A percentile compares a stretch with the other conserved stretches of the same genome.
phyloP scores from a whole-genome alignment of 2,888 invertebrate species.

The Callyntrura sp. region DNA sequence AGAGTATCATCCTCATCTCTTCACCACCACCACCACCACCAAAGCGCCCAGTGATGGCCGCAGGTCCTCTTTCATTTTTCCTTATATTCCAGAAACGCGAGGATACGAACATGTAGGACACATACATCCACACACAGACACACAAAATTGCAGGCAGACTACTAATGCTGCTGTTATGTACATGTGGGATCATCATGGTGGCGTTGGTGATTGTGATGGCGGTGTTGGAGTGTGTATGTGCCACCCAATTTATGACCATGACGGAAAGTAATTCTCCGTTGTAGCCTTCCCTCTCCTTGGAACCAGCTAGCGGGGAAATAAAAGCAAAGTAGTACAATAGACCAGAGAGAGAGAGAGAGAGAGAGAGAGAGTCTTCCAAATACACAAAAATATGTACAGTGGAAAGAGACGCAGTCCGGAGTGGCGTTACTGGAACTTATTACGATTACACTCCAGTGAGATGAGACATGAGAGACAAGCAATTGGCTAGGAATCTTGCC shows the following conservation, averaged over 20 bases:
- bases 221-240: slow-evolving; percentile 64
- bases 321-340: not conserved
- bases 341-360: no score
- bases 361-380: no score
- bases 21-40: slow-evolving; percentile 5
- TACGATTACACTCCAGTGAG: slow-evolving; percentile 26
- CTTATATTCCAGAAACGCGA: slow-evolving; percentile 32
- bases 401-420: not conserved
- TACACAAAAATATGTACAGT: slow-evolving; percentile 1
- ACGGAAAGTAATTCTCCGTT: slow-evolving; percentile 72
- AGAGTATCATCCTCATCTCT: slow-evolving; percentile 49
- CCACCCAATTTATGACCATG: slow-evolving; percentile 79
- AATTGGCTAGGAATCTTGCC: slow-evolving; percentile 17
- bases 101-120: not conserved
- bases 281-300: slow-evolving; percentile 53
- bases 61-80: slow-evolving; percentile 63
- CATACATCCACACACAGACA: no score
- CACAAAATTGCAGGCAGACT: slow-evolving; percentile 72
- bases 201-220: slow-evolving; percentile 50
- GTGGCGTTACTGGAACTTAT: slow-evolving; percentile 22
- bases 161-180: slow-evolving; percentile 64
- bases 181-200: not conserved
- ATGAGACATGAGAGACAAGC: slow-evolving; percentile 33
- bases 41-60: slow-evolving; percentile 66
- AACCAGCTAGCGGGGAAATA: slow-evolving; percentile 31